Conservation (phyloP, 1,140 invertebrate species). For the Phortica variegata region DNA sequence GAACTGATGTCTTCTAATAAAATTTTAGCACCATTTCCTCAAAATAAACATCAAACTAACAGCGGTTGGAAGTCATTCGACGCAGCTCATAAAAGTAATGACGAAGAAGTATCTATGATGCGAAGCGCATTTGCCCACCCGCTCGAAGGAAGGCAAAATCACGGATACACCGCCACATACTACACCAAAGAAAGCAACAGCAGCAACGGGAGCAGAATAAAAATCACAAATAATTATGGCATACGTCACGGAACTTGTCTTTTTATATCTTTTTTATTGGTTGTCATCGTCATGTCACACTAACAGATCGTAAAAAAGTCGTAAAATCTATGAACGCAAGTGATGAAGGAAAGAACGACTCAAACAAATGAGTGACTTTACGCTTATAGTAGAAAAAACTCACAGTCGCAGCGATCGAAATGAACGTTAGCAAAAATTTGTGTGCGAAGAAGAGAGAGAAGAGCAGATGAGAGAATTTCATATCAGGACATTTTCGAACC, state of each 20-base stretch:
- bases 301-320: conserved; percentile 56
- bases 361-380: conserved; percentile 16
- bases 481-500: no score
- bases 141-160: no score
- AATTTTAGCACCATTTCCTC: conserved; percentile 51
- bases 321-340: conserved; percentile 39
- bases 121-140: background rate
- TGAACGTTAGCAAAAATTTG: conserved; percentile 20
- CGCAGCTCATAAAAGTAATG: conserved; percentile 53
- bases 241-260: conserved; percentile 53
- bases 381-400: conserved; percentile 8
- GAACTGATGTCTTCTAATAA: conserved; percentile 49
- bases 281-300: conserved; percentile 49
- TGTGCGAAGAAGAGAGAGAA: no score
- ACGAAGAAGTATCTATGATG: conserved; percentile 37
- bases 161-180: conserved; percentile 22
- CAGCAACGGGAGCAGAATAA: conserved; percentile 7
- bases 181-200: conserved; percentile 22
- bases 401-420: background rate
- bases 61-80: conserved; percentile 27
- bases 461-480: no score
- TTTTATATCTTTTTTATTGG: conserved; percentile 54
- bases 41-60: conserved; percentile 41
- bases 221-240: conserved; percentile 52
- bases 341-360: conserved; percentile 1